phyloP scores from a whole-genome alignment of 2,797 vertebrate species.

The Gallinago stenura region DNA sequence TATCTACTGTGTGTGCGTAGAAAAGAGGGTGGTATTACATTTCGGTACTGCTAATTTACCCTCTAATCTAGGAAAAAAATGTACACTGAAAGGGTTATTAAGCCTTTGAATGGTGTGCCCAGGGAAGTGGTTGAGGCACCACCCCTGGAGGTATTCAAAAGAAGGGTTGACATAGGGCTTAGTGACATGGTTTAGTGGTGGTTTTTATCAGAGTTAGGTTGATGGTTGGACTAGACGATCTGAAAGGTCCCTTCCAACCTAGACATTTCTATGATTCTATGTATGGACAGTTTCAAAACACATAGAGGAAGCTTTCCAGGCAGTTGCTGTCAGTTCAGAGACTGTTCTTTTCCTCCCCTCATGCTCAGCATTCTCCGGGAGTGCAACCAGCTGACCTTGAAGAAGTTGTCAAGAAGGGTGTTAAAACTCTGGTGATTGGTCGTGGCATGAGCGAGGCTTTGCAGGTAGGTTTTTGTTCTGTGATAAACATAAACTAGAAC shows the following conservation, averaged over 20 bases:
- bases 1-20: neutral
- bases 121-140: too few relatives aligned
- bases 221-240: too few relatives aligned
- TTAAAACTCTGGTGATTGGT: conserved; percentile 90
- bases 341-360: neutral
- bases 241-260: too few relatives aligned
- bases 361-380: conserved; percentile 89
- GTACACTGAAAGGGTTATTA: too few relatives aligned
- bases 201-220: too few relatives aligned
- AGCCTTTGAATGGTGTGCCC: too few relatives aligned
- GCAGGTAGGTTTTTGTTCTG: conserved; percentile 81
- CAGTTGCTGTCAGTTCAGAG: neutral
- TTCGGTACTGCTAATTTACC: neutral
- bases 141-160: too few relatives aligned
- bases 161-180: too few relatives aligned
- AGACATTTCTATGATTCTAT: too few relatives aligned
- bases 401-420: conserved; percentile 89
- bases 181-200: too few relatives aligned
- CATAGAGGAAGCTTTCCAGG: neutral
- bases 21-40: neutral
- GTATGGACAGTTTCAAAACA: neutral
- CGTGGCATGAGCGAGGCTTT: conserved; percentile 93
- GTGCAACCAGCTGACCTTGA: conserved; percentile 94
- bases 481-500: neutral
- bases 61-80: neutral